Evolutionary conservation across 2,797 vertebrate genomes (phyloP).

Genomic region (Arctocebus calabarensis): DNA sequence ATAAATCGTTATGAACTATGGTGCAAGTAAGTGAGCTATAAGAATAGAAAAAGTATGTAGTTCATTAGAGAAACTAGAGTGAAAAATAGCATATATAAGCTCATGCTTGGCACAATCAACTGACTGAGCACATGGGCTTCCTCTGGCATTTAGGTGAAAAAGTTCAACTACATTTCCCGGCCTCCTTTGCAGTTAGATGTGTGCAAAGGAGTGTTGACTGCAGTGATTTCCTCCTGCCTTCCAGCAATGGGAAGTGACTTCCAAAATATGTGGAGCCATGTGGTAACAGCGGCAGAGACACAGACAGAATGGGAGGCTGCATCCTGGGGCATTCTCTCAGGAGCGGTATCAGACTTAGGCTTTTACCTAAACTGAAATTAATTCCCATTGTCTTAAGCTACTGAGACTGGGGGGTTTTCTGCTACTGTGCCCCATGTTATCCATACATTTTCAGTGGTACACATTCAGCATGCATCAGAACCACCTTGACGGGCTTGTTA

Average conservation of each 20-base stretch:
- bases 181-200: not conserved
- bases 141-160: not conserved
- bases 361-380: not conserved
- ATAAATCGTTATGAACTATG: not conserved
- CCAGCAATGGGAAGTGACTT: not conserved
- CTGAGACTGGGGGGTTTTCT: not conserved
- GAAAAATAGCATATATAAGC: not conserved
- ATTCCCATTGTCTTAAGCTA: not conserved
- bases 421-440: no score
- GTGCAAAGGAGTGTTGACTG: not conserved
- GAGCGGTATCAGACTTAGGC: rapidly evolving
- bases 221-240: not conserved
- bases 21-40: not conserved
- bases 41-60: not conserved
- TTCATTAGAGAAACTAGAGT: not conserved
- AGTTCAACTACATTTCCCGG: not conserved
- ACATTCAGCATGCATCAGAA: not conserved
- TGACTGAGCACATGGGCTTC: not conserved
- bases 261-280: not conserved
- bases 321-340: not conserved
- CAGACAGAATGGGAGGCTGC: not conserved
- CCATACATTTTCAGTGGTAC: not conserved
- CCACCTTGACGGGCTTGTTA: not conserved
- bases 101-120: not conserved
- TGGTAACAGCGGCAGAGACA: not conserved